Base-by-base conservation (phyloP, 2,797 vertebrate genomes). In the Eurystomus glaucurus region DNA sequence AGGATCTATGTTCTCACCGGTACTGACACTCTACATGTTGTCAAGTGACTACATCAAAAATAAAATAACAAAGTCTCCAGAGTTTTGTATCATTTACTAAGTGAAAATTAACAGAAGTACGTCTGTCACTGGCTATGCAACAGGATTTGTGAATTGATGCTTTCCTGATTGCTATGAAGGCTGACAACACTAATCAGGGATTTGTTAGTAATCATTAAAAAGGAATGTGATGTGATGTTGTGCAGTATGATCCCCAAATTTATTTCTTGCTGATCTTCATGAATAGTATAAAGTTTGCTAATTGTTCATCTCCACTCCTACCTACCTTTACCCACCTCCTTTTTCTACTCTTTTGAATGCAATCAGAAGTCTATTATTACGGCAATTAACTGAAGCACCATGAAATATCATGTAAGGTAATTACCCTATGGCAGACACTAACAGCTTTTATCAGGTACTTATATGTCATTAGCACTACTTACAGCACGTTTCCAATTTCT, bases 121-220 rank as follows among this genome's bases (percentile, higher is more conserved):
- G 29, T 37, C 15, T 93, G 14, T 69, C 57, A 31, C 43, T 69
- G 66, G 12, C 14, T 82, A 15, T 69, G 29, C 20, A 72, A 82
- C 4, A 57, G 14, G 50, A 58, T 78, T 85, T 61, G 29, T 14
- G 51, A 94, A 82, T n/a, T 85, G 62, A 35, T 10, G 6, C 10
- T 85, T 66, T 72, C 4, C 29, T 58, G 33, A 31, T 61, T 72
- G 33, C 33, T 52, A 6, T 50, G 50, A 91, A 96, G 76, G 7
- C 26, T 92, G 84, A 76, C 57, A 72, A 8, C 22, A 26, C 4
- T 69, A 65, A 76, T 92, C 62, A 84, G 41, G 11, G 41, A 50
- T 89, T 79, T 89, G 37, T 72, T 78, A 87, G 74, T 65, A 85
- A 76, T 43, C 62, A 61, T 85, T 75, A 81, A 82, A 75, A 82